Evolutionary conservation across 2,888 invertebrate genomes (phyloP), one percentile per base, ranked within the genome.

Genomic region (Zygogramma bicolorata): DNA sequence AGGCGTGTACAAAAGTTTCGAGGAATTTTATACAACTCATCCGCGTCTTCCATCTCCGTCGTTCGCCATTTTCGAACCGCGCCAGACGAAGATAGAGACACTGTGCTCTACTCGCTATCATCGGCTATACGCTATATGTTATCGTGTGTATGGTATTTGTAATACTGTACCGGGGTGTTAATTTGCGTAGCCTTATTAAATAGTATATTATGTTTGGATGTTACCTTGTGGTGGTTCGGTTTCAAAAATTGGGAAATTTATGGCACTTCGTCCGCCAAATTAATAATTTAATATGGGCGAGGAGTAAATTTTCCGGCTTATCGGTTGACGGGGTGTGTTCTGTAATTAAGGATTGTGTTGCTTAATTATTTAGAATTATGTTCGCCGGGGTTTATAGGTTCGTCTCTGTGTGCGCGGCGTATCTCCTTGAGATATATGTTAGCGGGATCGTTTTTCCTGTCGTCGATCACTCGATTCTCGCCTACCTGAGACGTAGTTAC

Each of bases 121-220:
- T 83, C 82, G 82, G 79, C 82, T 83, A 82, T 83, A 82, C 83
- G 84, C 84, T 82, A 84, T 85, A 84, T 80, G 84, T 85, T 85
- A 85, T 84, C 84, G 82, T 83, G 84, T 84, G 83, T 85, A 84
- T 85, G 85, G 86, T 86, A 86, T 86, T 85, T 84, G 85, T 85
- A 86, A 86, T 86, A 81, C 80, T 80, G 80, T 80, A 79, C 81
- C 82, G 84, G 82, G 84, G 84, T 84, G 86, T 86, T 86, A 86
- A 86, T 86, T 86, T 85, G 84, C 84, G 81, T 81, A 78, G 80
- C 85, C 86, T 87, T 87, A 87, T 87, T 87, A 87, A 87, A 87
- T 87, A 86, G 85, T 87, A 87, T 87, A 87, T 87, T 87, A 86
- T 85, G 86, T 85, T 85, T 84, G 84, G 85, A 85, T 83, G 83